phyloP scores from a whole-genome alignment of 2,797 vertebrate species.

The Rousettus madagascariensis region DNA sequence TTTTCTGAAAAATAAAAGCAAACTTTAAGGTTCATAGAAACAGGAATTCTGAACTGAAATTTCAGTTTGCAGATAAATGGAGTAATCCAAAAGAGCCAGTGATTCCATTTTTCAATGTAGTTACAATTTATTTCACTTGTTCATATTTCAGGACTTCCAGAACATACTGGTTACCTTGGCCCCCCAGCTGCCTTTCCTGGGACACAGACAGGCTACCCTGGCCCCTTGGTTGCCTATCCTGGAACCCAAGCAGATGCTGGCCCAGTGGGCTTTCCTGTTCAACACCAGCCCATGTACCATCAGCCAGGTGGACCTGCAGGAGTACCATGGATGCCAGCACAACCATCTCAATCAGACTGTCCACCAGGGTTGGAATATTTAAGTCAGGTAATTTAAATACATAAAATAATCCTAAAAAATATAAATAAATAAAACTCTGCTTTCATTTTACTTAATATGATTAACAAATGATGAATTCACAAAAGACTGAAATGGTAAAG shows the following conservation, averaged over 20 bases:
- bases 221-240: background rate
- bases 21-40: background rate
- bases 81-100: background rate
- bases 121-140: background rate
- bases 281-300: conserved; percentile 51
- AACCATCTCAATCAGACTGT: conserved; percentile 86
- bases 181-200: background rate
- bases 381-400: conserved; percentile 87
- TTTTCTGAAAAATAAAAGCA: background rate
- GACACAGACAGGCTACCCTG: background rate
- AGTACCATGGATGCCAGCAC: conserved; percentile 84
- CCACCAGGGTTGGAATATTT: conserved; percentile 95
- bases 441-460: background rate
- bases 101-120: background rate
- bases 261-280: conserved; percentile 62
- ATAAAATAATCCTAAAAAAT: background rate
- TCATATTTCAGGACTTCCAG: conserved; percentile 38
- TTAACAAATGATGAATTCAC: background rate
- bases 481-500: no score
- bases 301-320: conserved; percentile 31
- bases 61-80: background rate
- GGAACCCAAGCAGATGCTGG: background rate
- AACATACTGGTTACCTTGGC: background rate
- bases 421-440: background rate
- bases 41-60: background rate